phyloP scores from a whole-genome alignment of 2,113 vertebrate species.

The Neodon shergylaensis region DNA sequence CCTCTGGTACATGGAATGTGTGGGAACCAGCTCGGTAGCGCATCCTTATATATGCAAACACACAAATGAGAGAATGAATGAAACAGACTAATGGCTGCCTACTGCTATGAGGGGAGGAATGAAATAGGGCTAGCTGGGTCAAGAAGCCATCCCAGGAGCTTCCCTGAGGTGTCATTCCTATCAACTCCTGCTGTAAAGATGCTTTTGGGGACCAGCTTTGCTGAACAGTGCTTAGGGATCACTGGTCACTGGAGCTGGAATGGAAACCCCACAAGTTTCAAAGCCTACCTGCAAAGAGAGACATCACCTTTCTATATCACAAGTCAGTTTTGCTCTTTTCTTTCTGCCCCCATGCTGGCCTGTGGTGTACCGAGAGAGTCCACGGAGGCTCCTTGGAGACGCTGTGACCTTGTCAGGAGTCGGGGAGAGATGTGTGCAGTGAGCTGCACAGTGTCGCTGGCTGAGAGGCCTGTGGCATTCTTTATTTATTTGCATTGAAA shows the following conservation, averaged over 20 bases:
- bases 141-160: background rate
- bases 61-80: background rate
- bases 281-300: constrained; percentile 81
- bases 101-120: background rate
- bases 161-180: background rate
- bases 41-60: background rate
- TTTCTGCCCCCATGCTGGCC: constrained; percentile 88
- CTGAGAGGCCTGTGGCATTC: constrained; percentile 94
- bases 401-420: constrained; percentile 84
- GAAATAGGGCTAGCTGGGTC: background rate
- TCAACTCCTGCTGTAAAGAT: background rate
- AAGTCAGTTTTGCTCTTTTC: constrained; percentile 89
- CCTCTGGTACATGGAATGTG: background rate
- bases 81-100: too few species aligned
- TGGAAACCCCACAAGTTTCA: background rate
- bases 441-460: constrained; percentile 94
- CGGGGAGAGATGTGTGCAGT: constrained; percentile 90
- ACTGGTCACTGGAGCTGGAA: background rate
- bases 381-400: constrained; percentile 79
- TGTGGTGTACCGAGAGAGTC: constrained; percentile 84
- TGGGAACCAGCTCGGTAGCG: background rate
- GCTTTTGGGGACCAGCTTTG: background rate
- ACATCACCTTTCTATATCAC: constrained; percentile 81
- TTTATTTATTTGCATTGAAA: constrained; percentile 99
- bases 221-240: background rate